A percentile compares a stretch with the other conserved stretches of the same genome.
phyloP scores from a whole-genome alignment of 2,888 invertebrate genomes.

The Ceraclea dissimilis region DNA sequence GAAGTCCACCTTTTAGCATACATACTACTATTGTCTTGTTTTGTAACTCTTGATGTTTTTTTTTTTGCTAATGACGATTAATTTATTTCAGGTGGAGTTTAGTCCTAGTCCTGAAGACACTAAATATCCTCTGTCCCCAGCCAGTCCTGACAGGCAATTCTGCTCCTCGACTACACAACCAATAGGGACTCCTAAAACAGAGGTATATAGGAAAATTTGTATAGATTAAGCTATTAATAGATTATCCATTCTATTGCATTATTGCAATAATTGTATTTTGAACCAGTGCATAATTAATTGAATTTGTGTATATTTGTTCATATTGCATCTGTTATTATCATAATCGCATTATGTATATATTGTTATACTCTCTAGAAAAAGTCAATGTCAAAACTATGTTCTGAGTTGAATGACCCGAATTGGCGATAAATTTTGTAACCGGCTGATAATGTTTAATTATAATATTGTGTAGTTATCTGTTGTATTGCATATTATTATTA shows the following conservation, averaged over 20 bases:
- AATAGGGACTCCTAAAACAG: conserved; percentile 40
- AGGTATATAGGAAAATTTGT: conserved; percentile 25
- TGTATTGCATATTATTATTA: neutral
- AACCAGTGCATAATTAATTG: too few relatives aligned
- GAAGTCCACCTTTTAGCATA: too few relatives aligned
- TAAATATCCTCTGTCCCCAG: conserved; percentile 56
- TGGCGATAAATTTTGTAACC: neutral
- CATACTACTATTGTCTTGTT: too few relatives aligned
- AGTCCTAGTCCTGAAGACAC: conserved; percentile 50
- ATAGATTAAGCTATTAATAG: neutral
- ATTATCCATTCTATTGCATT: neutral
- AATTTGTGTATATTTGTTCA: too few relatives aligned
- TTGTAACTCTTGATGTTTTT: too few relatives aligned
- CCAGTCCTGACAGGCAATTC: conserved; percentile 79
- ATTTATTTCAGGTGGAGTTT: conserved; percentile 43
- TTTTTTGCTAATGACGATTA: too few relatives aligned
- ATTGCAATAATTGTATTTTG: neutral
- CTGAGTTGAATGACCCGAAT: neutral
- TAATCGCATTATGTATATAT: too few relatives aligned
- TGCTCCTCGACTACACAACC: conserved; percentile 83
- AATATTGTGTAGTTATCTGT: neutral
- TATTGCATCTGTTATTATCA: too few relatives aligned
- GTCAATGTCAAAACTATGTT: conserved; percentile 1
- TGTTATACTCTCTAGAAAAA: neutral
- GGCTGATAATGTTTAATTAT: neutral